Percentiles rank a stretch among this genome's conserved stretches.
Conservation (phyloP, 1,140 invertebrate genomes). For the Ridgeia piscesae region DNA sequence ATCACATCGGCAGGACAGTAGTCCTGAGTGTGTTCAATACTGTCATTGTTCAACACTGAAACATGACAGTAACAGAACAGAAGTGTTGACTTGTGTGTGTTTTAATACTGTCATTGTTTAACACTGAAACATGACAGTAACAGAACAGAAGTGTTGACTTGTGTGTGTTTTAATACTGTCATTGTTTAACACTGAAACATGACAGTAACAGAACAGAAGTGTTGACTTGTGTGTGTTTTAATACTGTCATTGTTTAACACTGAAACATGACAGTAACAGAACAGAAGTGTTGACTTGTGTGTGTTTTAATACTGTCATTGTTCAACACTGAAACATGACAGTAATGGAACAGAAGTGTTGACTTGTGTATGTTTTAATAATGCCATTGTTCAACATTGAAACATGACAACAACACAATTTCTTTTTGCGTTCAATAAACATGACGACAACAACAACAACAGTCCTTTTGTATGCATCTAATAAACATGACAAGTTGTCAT, state of each 20-base stretch:
- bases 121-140: conserved; percentile 18
- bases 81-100: conserved; percentile 32
- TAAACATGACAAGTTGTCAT: too few species aligned
- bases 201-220: background rate
- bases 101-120: conserved; percentile 51
- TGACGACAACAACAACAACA: too few species aligned
- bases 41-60: conserved; percentile 54
- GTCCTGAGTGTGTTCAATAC: conserved; percentile 37
- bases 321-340: background rate
- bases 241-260: conserved; percentile 51
- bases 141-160: conserved; percentile 28
- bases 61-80: conserved; percentile 16
- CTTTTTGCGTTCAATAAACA: too few species aligned
- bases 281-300: background rate
- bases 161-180: conserved; percentile 36
- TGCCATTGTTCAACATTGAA: too few species aligned
- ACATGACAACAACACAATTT: too few species aligned
- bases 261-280: background rate
- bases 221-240: conserved; percentile 34
- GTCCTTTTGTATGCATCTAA: too few species aligned
- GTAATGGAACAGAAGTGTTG: too few species aligned
- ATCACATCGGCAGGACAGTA: conserved; percentile 74
- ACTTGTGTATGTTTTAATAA: too few species aligned
- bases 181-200: conserved; percentile 46
- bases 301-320: too few species aligned